Conservation (phyloP, 2,113 vertebrate genomes). For the Urocitellus parryii region DNA sequence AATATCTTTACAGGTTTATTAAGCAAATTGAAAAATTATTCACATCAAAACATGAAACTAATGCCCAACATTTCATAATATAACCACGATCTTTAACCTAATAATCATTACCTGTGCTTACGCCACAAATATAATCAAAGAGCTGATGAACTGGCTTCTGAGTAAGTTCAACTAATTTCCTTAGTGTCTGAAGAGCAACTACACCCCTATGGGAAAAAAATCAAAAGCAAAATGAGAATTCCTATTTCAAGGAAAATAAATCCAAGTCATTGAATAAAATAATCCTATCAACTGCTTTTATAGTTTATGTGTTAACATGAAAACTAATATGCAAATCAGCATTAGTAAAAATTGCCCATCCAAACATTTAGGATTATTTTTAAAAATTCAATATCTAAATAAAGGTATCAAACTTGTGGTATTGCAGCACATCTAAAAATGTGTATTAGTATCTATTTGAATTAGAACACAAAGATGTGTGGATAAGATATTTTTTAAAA, state of each 20-base stretch:
- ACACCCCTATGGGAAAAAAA: slow-evolving; percentile 91
- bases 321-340: slow-evolving; percentile 26
- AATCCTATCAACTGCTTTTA: slow-evolving; percentile 30
- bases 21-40: background rate
- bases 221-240: slow-evolving; percentile 61
- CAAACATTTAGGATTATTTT: slow-evolving; percentile 10
- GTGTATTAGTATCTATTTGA: background rate
- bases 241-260: slow-evolving; percentile 41
- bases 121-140: slow-evolving; percentile 98
- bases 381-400: slow-evolving; percentile 40
- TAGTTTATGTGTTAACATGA: background rate
- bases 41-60: slow-evolving; percentile 20
- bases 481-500: background rate
- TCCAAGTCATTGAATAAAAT: slow-evolving; percentile 35
- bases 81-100: background rate
- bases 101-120: slow-evolving; percentile 95
- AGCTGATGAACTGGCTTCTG: slow-evolving; percentile 96
- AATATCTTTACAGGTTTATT: slow-evolving; percentile 55
- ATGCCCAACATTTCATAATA: background rate
- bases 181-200: slow-evolving; percentile 95
- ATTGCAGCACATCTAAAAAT: background rate
- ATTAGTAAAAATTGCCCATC: background rate
- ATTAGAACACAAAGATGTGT: background rate
- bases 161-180: slow-evolving; percentile 94
- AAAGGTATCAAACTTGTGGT: background rate